Evolutionary conservation across 2,113 vertebrate species (phyloP), one percentile per base, ranked within the genome.

Genomic region (Equus przewalskii): DNA sequence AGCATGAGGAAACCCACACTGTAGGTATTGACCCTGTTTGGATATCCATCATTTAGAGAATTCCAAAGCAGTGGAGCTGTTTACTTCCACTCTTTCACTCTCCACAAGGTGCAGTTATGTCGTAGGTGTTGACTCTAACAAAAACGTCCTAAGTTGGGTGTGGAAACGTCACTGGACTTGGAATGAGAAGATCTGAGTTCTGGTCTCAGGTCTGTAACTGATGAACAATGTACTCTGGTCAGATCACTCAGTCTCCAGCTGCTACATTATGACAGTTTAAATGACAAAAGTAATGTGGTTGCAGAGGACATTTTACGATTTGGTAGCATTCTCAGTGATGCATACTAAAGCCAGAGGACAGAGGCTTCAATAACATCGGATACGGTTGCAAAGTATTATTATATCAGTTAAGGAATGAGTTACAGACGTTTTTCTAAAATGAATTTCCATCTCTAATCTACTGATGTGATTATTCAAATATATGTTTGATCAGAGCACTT

Each of bases 61-160:
- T 78, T 28, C 54, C 60, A 21, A 70, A 30, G 11, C 30, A 15
- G 1, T 13, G 2, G 33, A 44, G 11, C 12, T 64, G 9, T 81
- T 54, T 49, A 36, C 2, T 19, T 26, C 7, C 9, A 8, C 9
- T 0, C 1, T 62, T 69, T 80, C 2, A 6, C 9, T 51, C 18
- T 46, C 41, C 30, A 11, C 7, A 11, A 4, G 5, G n/a, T 51
- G n/a, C 30, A 58, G 7, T 46, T 33, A 44, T 36, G 18, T 41
- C 28, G 60, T 5, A 15, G 18, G 13, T 9, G 1, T 9, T 72
- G n/a, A 2, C 7, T 93, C 26, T 46, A 46, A 64, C 14, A 5
- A 12, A 33, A 49, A 26, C 15, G 21, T 84, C 16, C 44, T 22
- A 41, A 65, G 4, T 36, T 28, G n/a, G 26, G 6, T 30, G 2